Evolutionary conservation across 1,140 invertebrate species (phyloP).

Genomic region (Pseudobourletiella spinata): DNA sequence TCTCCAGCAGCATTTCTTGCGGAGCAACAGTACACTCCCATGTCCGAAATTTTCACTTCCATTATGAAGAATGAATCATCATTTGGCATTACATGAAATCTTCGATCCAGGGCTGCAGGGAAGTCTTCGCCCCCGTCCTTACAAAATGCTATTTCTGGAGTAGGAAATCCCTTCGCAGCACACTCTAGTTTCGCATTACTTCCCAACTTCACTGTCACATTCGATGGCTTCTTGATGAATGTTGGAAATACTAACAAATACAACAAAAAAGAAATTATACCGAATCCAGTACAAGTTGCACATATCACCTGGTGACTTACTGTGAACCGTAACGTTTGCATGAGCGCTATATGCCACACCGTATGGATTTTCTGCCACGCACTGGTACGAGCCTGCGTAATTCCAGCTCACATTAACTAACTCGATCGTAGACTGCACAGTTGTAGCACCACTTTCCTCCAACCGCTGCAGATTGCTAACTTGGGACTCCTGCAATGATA

Average conservation of each 20-base stretch:
- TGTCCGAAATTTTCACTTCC: conserved; percentile 75
- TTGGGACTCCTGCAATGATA: conserved; percentile 17
- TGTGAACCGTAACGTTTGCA: conserved; percentile 72
- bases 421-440: conserved; percentile 54
- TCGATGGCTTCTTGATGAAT: conserved; percentile 73
- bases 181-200: conserved; percentile 81
- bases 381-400: conserved; percentile 83
- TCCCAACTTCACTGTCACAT: conserved; percentile 74
- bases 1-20: conserved; percentile 77
- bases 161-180: conserved; percentile 76
- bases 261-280: conserved; percentile 20
- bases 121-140: conserved; percentile 94
- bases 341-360: conserved; percentile 81
- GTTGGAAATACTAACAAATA: conserved; percentile 64
- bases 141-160: conserved; percentile 80
- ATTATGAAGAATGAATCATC: conserved; percentile 89
- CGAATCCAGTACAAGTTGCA: conserved; percentile 8
- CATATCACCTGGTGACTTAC: conserved; percentile 44
- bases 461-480: conserved; percentile 37
- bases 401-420: conserved; percentile 61
- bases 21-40: conserved; percentile 87
- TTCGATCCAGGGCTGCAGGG: conserved; percentile 81
- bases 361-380: conserved; percentile 79
- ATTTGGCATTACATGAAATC: conserved; percentile 83
- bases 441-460: conserved; percentile 33